These are phyloP conservation scores for Trachelus troglodyta DNA, from an alignment of 2,888 invertebrate species.

Conservation along the genomic window DNA sequence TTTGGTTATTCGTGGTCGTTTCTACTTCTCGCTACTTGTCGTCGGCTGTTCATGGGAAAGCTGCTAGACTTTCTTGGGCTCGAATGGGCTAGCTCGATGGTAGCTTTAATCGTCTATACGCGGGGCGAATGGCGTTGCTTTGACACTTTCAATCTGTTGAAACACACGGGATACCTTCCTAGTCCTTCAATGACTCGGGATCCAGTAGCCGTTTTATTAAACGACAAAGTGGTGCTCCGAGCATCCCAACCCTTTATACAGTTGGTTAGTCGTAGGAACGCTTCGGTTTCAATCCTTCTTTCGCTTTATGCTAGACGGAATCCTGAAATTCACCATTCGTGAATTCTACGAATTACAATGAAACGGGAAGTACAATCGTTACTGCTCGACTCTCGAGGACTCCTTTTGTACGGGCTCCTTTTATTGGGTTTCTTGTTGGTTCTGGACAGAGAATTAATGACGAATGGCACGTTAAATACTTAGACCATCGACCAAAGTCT, in stretches of 20 bases:
- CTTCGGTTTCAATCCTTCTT: background rate
- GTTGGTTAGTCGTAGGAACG: background rate
- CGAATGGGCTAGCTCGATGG: slow-evolving; percentile 29
- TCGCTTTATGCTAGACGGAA: background rate
- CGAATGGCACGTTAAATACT: background rate
- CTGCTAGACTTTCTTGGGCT: background rate
- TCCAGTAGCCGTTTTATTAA: slow-evolving; percentile 39
- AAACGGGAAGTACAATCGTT: background rate
- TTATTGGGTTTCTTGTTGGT: background rate
- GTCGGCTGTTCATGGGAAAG: background rate
- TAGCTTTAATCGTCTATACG: slow-evolving; percentile 38
- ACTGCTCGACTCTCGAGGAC: background rate
- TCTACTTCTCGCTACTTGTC: background rate
- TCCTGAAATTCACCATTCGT: background rate
- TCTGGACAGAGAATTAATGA: background rate
- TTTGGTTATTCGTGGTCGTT: background rate
- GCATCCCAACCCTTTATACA: background rate
- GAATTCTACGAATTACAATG: background rate
- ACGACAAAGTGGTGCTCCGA: slow-evolving; percentile 11
- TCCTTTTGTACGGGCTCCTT: background rate
- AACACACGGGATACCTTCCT: background rate
- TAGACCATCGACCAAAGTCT: background rate
- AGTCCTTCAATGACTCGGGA: slow-evolving; percentile 30
- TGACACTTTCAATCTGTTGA: slow-evolving; percentile 35
- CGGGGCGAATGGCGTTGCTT: slow-evolving; percentile 36